Percentiles rank a stretch among this genome's conserved stretches.
phyloP scores from a whole-genome alignment of 1,140 invertebrate species.

The Lutraria rhynchaena region DNA sequence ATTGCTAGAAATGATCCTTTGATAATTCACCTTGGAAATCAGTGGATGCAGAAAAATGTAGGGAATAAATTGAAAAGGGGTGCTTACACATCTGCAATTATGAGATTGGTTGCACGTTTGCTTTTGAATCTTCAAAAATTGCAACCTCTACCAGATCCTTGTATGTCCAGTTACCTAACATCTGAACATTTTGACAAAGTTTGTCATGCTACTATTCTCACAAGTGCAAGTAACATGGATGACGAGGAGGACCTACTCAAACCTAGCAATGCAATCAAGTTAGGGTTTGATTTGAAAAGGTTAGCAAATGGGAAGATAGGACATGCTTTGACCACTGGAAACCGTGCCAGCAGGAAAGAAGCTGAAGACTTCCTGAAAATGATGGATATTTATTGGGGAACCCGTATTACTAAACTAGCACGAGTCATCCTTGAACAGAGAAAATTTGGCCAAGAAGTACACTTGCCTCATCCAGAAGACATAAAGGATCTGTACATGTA shows the following conservation, averaged over 20 bases:
- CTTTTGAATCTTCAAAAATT: slow-evolving; percentile 35
- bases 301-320: slow-evolving; percentile 40
- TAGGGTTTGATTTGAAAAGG: slow-evolving; percentile 40
- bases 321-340: slow-evolving; percentile 16
- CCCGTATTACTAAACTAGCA: slow-evolving; percentile 22
- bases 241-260: slow-evolving; percentile 18
- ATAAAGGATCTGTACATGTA: neutral
- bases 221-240: neutral
- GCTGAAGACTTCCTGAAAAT: slow-evolving; percentile 12
- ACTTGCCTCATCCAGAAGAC: slow-evolving; percentile 38
- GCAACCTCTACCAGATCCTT: neutral
- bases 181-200: slow-evolving; percentile 30
- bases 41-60: slow-evolving; percentile 50
- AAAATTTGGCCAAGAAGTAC: neutral
- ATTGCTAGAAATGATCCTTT: slow-evolving; percentile 21
- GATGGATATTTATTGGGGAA: slow-evolving; percentile 43
- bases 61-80: slow-evolving; percentile 44
- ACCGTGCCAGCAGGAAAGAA: slow-evolving; percentile 7
- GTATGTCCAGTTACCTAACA: slow-evolving; percentile 36
- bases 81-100: slow-evolving; percentile 38
- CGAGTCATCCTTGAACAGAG: slow-evolving; percentile 22
- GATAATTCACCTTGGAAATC: slow-evolving; percentile 48
- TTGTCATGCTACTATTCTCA: slow-evolving; percentile 1
- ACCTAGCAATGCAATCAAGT: slow-evolving; percentile 51
- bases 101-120: slow-evolving; percentile 38